Percentiles rank a stretch among this genome's conserved stretches.
Evolutionary conservation across 2,797 vertebrate genomes (phyloP).

Genomic region (Chelmon rostratus): DNA sequence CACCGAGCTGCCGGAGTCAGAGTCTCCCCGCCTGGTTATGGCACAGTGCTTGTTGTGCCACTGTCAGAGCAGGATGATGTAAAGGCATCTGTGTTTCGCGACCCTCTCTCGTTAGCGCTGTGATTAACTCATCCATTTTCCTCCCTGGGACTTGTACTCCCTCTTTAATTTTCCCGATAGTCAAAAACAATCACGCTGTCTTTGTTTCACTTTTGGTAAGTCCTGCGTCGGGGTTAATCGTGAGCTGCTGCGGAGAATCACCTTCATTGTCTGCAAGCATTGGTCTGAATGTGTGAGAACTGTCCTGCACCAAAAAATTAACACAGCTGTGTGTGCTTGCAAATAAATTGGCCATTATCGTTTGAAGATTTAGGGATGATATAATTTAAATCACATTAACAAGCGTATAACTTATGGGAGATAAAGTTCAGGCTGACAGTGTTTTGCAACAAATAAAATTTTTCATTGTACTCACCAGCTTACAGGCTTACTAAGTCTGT

Average conservation of each 20-base stretch:
- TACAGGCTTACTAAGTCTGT: not conserved
- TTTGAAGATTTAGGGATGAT: not conserved
- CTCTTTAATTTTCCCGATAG: conserved; percentile 64
- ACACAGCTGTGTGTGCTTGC: not conserved
- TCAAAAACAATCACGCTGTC: conserved; percentile 59
- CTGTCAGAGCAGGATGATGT: conserved; percentile 72
- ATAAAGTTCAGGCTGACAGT: conserved; percentile 9
- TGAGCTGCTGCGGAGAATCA: conserved; percentile 22
- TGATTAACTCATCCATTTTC: conserved; percentile 78
- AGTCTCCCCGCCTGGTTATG: conserved; percentile 47
- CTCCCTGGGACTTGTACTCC: conserved; percentile 57
- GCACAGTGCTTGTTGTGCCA: conserved; percentile 54
- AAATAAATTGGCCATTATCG: conserved; percentile 15
- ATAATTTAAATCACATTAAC: conserved; percentile 15
- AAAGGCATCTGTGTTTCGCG: conserved; percentile 47
- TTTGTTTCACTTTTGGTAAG: conserved; percentile 45
- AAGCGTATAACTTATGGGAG: conserved; percentile 17
- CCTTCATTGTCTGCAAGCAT: not conserved
- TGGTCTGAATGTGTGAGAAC: not conserved
- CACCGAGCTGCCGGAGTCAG: conserved; percentile 43
- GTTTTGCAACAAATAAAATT: conserved; percentile 28
- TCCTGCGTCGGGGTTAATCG: conserved; percentile 45
- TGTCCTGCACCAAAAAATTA: not conserved
- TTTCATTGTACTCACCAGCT: conserved; percentile 2
- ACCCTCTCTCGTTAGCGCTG: conserved; percentile 62